These are phyloP conservation scores for Acrossocheilus wenchowensis DNA, from an alignment of 2,797 vertebrate genomes.

Conservation along the genomic window DNA sequence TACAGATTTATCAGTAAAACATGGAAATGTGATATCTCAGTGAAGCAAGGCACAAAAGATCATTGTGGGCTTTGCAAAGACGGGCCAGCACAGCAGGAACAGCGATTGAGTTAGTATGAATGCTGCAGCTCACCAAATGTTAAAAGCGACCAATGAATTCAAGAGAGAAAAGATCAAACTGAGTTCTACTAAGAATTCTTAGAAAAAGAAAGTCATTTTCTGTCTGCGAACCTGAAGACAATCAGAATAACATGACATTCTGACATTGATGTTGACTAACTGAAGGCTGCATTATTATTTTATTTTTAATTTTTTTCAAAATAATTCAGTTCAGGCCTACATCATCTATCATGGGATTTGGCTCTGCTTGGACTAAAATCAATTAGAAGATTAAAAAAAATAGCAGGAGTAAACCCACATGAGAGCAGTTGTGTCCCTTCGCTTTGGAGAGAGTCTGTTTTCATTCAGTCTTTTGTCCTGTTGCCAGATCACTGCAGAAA, in stretches of 20 bases:
- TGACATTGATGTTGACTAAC: not conserved
- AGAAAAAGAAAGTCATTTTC: not conserved
- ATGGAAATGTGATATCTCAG: not conserved
- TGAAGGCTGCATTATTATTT: not conserved
- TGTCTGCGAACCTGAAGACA: not conserved
- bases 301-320: not conserved
- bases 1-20: not conserved
- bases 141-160: constrained; percentile 1
- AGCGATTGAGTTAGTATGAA: not conserved
- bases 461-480: constrained; percentile 18
- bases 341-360: not conserved
- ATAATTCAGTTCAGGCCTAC: not conserved
- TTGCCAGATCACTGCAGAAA: constrained; percentile 47
- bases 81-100: not conserved
- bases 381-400: constrained; percentile 11
- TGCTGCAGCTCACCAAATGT: not conserved
- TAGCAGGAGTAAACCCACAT: not conserved
- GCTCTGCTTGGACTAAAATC: constrained; percentile 15
- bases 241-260: not conserved
- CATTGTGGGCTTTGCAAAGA: not conserved
- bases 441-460: constrained; percentile 18
- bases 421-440: constrained; percentile 15
- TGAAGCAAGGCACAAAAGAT: not conserved
- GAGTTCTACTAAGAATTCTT: not conserved
- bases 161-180: not conserved